A percentile compares a stretch with the other conserved stretches of the same genome.
These are phyloP conservation scores for Metaphire vulgaris DNA, from an alignment of 1,140 invertebrate species.

Conservation along the genomic window DNA sequence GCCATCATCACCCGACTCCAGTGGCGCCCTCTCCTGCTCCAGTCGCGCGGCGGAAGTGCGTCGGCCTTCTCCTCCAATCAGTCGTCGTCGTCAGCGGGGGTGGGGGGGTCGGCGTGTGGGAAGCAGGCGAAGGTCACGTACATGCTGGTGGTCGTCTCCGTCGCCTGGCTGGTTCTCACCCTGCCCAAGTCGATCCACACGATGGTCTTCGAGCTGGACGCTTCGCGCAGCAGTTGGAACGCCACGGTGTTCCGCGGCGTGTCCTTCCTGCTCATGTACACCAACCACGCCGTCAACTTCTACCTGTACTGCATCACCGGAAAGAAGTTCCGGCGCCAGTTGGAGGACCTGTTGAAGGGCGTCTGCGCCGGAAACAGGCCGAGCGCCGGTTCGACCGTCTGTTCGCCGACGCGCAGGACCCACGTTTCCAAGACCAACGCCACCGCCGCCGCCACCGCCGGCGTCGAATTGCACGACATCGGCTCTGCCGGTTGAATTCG, in stretches of 20 bases:
- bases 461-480: not conserved
- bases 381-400: not conserved
- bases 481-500: no score
- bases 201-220: constrained; percentile 33
- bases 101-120: not conserved
- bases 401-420: not conserved
- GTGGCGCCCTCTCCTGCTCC: not conserved
- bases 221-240: constrained; percentile 27
- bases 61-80: not conserved
- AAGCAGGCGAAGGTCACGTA: constrained; percentile 35
- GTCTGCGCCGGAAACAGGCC: not conserved
- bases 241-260: not conserved
- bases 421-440: not conserved
- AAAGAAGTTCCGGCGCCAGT: constrained; percentile 27
- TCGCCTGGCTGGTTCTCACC: constrained; percentile 46
- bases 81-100: not conserved
- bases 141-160: constrained; percentile 47
- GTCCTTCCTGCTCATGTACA: constrained; percentile 28
- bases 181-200: constrained; percentile 44
- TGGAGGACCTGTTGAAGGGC: not conserved
- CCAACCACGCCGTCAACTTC: constrained; percentile 35
- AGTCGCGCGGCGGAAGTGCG: not conserved
- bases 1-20: constrained; percentile 3
- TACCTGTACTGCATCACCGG: constrained; percentile 33
- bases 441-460: no score